A percentile compares a stretch with the other conserved stretches of the same genome.
Evolutionary conservation across 2,888 invertebrate species (phyloP).

Genomic region (Homarus gammarus): DNA sequence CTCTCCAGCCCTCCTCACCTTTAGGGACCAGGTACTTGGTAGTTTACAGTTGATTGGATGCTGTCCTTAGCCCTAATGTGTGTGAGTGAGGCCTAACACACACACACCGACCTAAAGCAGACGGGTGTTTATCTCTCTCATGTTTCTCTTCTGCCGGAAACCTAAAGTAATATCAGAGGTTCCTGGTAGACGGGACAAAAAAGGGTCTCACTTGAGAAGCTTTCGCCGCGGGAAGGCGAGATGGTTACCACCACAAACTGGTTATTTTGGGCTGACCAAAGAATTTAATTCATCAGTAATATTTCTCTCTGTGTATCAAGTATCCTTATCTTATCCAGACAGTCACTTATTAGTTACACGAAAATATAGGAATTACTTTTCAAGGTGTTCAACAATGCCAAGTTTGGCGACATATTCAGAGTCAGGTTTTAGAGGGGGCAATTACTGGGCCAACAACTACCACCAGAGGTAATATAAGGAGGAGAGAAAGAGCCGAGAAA

Average conservation of each 20-base stretch:
- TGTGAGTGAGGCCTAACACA: background rate
- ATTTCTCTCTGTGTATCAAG: no score
- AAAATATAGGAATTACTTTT: no score
- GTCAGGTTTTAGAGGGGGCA: background rate
- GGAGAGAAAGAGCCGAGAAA: background rate
- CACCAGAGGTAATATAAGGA: conserved; percentile 27
- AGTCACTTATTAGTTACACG: no score
- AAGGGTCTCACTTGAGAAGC: background rate
- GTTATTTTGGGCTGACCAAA: background rate
- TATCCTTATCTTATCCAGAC: no score
- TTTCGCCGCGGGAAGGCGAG: background rate
- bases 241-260: background rate
- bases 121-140: background rate
- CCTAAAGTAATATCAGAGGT: conserved; percentile 15
- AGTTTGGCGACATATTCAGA: no score
- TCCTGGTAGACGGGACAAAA: background rate
- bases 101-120: background rate
- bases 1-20: no score
- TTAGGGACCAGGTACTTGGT: no score
- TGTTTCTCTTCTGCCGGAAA: no score
- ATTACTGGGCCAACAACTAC: background rate
- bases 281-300: background rate
- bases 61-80: no score
- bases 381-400: no score
- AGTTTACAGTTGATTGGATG: no score